Evolutionary conservation across 2,113 vertebrate species (phyloP).

Genomic region (Aspidoscelis tigris): DNA sequence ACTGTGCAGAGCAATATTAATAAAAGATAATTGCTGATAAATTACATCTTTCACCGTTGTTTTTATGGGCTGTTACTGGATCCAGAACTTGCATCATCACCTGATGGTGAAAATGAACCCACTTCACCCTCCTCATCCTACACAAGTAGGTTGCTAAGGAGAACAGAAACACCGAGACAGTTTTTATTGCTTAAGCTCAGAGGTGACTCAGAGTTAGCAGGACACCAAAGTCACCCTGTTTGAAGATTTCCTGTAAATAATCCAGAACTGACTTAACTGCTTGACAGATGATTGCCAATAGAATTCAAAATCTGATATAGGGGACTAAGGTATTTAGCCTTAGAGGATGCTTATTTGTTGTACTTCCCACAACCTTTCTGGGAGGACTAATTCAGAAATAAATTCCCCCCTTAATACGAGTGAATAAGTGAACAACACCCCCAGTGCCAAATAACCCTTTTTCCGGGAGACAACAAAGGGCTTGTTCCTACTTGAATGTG

Average conservation of each 20-base stretch:
- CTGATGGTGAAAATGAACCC: slow-evolving; percentile 55
- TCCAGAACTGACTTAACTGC: neutral
- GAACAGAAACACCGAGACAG: neutral
- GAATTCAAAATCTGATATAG: neutral
- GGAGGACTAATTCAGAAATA: neutral
- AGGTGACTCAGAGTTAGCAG: slow-evolving; percentile 34
- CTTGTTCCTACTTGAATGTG: too few species aligned
- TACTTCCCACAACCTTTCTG: neutral
- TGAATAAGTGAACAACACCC: neutral
- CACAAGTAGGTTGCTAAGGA: slow-evolving; percentile 31
- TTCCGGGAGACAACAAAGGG: neutral
- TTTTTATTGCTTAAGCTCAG: slow-evolving; percentile 35
- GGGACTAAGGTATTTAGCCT: neutral
- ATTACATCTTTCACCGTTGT: slow-evolving; percentile 31
- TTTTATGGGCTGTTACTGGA: slow-evolving; percentile 49
- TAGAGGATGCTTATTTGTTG: neutral
- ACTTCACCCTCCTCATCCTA: slow-evolving; percentile 39
- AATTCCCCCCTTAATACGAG: neutral
- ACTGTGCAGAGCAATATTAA: slow-evolving; percentile 21
- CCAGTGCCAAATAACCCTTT: neutral
- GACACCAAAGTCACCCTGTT: neutral
- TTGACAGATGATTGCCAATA: neutral
- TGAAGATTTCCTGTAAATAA: neutral
- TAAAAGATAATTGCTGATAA: slow-evolving; percentile 51
- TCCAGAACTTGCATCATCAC: slow-evolving; percentile 28